Conservation (phyloP, 1,140 invertebrate species). For the Drosophila erecta region DNA sequence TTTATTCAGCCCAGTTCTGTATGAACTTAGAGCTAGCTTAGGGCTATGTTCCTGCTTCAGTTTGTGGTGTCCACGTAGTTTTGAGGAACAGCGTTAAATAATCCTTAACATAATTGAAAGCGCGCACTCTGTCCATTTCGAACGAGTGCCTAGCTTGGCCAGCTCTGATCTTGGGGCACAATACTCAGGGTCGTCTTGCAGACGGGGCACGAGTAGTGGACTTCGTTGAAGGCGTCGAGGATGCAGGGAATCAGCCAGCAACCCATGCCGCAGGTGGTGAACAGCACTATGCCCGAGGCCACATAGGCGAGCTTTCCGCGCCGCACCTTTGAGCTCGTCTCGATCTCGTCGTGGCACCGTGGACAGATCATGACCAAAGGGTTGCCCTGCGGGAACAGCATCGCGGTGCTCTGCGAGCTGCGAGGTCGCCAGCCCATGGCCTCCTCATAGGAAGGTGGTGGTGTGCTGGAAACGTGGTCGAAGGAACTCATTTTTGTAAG, state of each 20-base stretch:
- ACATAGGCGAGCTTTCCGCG: not conserved
- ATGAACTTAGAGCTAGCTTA: no score
- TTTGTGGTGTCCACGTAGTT: no score
- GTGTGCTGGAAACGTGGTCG: not conserved
- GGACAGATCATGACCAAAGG: not conserved
- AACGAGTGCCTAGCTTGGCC: no score
- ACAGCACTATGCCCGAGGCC: not conserved
- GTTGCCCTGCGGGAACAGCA: not conserved
- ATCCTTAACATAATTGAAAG: no score
- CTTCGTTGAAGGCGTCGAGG: not conserved
- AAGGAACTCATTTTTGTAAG: not conserved
- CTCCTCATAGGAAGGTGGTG: constrained; percentile 2
- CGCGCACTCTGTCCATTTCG: no score
- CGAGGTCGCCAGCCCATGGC: not conserved
- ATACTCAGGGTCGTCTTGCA: not conserved
- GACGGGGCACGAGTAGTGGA: not conserved
- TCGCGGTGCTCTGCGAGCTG: not conserved
- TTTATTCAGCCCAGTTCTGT: no score
- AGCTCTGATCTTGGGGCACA: not conserved
- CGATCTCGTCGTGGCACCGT: not conserved
- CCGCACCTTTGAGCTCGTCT: not conserved
- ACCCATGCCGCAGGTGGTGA: not conserved
- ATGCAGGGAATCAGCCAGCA: not conserved
- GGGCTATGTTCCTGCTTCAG: no score
- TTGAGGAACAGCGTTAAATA: no score